Evolutionary conservation across 2,113 vertebrate species (phyloP).

Genomic region (Sorex araneus): DNA sequence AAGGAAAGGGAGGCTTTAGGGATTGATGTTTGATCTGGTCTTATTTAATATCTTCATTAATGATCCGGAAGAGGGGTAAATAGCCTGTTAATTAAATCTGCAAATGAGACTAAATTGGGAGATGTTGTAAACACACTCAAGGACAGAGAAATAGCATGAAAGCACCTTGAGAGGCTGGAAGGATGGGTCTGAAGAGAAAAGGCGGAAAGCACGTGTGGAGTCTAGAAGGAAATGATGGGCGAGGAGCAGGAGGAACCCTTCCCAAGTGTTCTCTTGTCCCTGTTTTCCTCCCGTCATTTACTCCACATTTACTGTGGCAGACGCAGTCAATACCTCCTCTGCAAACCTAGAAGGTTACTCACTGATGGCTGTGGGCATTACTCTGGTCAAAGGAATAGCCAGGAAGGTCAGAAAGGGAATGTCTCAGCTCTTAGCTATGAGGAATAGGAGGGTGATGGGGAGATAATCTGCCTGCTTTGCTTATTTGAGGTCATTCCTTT

Average conservation of each 20-base stretch:
- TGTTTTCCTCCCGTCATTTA: too few relatives aligned
- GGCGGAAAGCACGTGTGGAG: background rate
- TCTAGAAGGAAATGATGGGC: background rate
- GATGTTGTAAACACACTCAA: constrained; percentile 75
- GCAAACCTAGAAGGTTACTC: background rate
- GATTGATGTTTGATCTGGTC: constrained; percentile 70
- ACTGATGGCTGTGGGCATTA: background rate
- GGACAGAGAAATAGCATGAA: constrained; percentile 70
- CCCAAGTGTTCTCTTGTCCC: background rate
- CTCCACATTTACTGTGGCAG: too few relatives aligned
- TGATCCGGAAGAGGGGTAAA: constrained; percentile 77
- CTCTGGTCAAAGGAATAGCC: background rate
- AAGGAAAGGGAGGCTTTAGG: constrained; percentile 7
- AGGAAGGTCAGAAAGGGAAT: background rate
- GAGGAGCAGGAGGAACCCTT: background rate
- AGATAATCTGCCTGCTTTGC: background rate
- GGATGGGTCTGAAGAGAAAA: constrained; percentile 33
- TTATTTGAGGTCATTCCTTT: background rate
- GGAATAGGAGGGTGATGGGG: background rate
- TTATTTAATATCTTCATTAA: constrained; percentile 80
- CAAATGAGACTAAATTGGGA: constrained; percentile 76
- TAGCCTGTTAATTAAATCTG: constrained; percentile 80
- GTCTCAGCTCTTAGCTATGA: background rate
- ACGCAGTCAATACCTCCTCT: too few relatives aligned
- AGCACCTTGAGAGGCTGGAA: constrained; percentile 60